Evolutionary conservation across 2,888 invertebrate genomes (phyloP), one percentile per base, ranked within the genome.

Genomic region (Anodontia alba): DNA sequence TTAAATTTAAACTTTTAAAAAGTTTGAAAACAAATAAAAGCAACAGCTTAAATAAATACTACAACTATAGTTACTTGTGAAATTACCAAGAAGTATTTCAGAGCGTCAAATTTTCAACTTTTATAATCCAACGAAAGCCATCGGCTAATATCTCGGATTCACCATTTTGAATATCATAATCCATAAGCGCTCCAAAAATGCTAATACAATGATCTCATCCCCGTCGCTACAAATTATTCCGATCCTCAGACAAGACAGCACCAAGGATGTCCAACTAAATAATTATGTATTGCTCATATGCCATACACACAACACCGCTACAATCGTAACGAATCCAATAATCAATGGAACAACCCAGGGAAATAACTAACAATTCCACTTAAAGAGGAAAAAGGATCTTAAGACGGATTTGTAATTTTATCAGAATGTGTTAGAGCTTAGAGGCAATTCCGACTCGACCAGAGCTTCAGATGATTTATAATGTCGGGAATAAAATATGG

Each of bases 191-290:
- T 20, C 62, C 62, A 20, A 62, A 62, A 62, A 62, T 62, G 62
- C 62, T 62, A 62, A 62, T 62, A 62, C 23, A 51, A 43, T 81
- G 83, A 84, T 78, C 83, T 84, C 80, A 84, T 80, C 76, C 68
- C 33, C 31, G 54, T 62, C 33, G 62, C 57, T 78, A 84, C 83
- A 84, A 84, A 84, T 84, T 84, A 84, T 84, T 84, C 83, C 78
- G 72, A 80, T 84, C 76, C 76, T 81, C 83, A 70, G 76, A 73
- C 78, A 81, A 76, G 76, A 69, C 78, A 76, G 51, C 71, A 78
- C 70, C 78, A 51, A 72, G 73, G 72, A 73, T 81, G 83, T 84
- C 83, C 80, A 76, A 84, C 80, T 84, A 81, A 84, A 84, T 81
- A 84, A 84, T 84, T 84, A 84, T 78, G 83, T 78, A 80, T 78